These are phyloP conservation scores for Tautogolabrus adspersus DNA, from an alignment of 2,113 vertebrate species.

Conservation along the genomic window DNA sequence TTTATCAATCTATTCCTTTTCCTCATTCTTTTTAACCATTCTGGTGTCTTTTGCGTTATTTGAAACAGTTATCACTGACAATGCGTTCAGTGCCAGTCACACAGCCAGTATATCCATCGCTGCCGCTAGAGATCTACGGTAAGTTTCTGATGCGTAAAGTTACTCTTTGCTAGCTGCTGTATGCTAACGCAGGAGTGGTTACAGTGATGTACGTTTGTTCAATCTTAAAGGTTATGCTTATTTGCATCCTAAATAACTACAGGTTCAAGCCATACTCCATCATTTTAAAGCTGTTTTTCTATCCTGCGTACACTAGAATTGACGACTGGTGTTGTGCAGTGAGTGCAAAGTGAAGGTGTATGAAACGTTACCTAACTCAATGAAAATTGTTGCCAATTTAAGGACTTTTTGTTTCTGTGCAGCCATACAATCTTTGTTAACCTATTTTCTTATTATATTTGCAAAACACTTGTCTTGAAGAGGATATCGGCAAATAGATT, in stretches of 20 bases:
- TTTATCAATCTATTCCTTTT: slow-evolving; percentile 8
- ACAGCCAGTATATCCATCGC: slow-evolving; percentile 49
- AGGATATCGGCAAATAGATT: neutral
- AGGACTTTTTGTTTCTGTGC: neutral
- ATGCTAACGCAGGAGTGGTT: slow-evolving; percentile 15
- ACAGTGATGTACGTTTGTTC: neutral
- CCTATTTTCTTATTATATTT: neutral
- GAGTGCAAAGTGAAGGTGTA: too few species aligned
- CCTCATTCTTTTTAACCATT: neutral
- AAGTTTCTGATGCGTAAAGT: slow-evolving; percentile 9
- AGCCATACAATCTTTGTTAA: neutral
- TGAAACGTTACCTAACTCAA: neutral
- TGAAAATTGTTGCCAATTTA: slow-evolving; percentile 13
- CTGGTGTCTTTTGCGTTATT: slow-evolving; percentile 24
- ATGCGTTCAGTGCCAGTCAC: slow-evolving; percentile 76
- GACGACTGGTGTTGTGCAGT: neutral
- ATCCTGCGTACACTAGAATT: neutral
- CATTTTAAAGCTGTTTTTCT: neutral
- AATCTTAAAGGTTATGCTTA: too few species aligned
- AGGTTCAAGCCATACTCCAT: accelerated
- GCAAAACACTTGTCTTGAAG: neutral
- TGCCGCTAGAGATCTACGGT: slow-evolving; percentile 82
- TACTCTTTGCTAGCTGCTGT: slow-evolving; percentile 18
- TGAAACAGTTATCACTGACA: slow-evolving; percentile 32
- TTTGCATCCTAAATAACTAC: too few species aligned